phyloP scores from a whole-genome alignment of 2,113 vertebrate species.

The Gymnorhina tibicen region DNA sequence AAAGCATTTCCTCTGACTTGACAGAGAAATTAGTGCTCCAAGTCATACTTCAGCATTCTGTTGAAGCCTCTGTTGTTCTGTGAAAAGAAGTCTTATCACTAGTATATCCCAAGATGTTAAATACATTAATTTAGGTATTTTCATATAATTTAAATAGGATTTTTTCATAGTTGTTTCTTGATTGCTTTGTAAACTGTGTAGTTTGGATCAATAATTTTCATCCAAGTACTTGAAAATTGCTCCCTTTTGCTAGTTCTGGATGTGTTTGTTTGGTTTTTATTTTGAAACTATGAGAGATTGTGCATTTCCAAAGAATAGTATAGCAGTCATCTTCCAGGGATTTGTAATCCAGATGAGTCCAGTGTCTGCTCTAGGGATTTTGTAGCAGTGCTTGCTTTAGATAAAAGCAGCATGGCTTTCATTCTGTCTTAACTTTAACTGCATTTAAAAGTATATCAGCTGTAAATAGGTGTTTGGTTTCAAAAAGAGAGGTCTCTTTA shows the following conservation, averaged over 20 bases:
- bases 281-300: fast-evolving
- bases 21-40: not conserved
- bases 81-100: not conserved
- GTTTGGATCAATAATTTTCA: not conserved
- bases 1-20: not conserved
- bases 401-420: not conserved
- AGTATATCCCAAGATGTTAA: not conserved
- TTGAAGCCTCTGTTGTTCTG: too few species aligned
- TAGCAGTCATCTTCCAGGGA: not conserved
- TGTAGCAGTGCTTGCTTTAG: not conserved
- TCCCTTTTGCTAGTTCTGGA: not conserved
- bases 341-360: not conserved
- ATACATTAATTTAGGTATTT: not conserved
- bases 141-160: not conserved
- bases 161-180: not conserved
- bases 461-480: not conserved
- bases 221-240: not conserved
- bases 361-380: not conserved
- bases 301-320: not conserved
- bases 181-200: not conserved
- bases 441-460: not conserved
- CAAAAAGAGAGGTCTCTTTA: not conserved
- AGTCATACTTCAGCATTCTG: not conserved
- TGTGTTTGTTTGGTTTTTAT: not conserved
- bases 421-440: not conserved